phyloP scores from a whole-genome alignment of 2,113 vertebrate genomes.

The Atractosteus spatula region DNA sequence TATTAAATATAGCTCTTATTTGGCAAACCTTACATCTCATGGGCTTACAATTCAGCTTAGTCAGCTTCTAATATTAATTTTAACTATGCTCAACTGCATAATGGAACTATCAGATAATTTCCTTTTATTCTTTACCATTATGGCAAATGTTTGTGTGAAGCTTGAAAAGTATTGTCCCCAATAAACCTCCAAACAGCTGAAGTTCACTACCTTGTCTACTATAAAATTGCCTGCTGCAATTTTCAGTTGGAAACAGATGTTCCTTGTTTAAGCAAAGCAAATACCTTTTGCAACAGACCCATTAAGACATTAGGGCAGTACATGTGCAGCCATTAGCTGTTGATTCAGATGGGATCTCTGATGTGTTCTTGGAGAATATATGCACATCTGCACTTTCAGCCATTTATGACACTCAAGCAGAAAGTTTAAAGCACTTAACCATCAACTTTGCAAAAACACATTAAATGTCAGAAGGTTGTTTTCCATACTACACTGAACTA shows the following conservation, averaged over 20 bases:
- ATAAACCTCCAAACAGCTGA: background rate
- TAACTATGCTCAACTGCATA: too few relatives aligned
- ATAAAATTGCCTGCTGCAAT: background rate
- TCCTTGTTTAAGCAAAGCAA: background rate
- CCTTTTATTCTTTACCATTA: background rate
- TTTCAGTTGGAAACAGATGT: background rate
- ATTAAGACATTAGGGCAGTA: background rate
- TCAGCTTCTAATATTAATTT: too few relatives aligned
- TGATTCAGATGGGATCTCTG: background rate
- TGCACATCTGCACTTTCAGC: background rate
- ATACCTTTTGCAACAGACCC: background rate
- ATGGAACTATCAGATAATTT: too few relatives aligned
- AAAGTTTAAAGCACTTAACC: background rate
- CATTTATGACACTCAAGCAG: background rate
- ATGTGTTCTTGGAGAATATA: background rate
- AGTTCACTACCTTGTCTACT: background rate
- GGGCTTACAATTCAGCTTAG: too few relatives aligned
- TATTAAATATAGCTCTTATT: too few relatives aligned
- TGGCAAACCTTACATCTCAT: too few relatives aligned
- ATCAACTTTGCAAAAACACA: background rate
- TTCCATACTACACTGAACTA: background rate
- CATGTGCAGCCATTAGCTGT: background rate
- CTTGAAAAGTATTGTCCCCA: background rate
- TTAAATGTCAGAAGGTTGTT: background rate
- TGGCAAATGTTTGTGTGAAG: background rate